Evolutionary conservation across 2,888 invertebrate genomes (phyloP).

Genomic region (Stratiomys singularior): DNA sequence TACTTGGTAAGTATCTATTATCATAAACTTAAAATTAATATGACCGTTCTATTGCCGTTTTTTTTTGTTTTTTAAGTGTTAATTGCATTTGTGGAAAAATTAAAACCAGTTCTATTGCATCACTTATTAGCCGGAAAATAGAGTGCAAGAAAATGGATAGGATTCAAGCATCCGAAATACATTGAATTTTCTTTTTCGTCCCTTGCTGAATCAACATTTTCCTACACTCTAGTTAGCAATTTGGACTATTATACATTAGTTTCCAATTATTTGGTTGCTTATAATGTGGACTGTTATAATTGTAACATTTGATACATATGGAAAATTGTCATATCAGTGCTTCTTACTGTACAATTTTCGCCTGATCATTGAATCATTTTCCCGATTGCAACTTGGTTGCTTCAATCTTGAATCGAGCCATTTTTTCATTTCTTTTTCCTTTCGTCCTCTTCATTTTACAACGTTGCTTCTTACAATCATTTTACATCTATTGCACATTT

Average conservation of each 20-base stretch:
- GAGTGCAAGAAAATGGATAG: too few species aligned
- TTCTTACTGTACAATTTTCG: not conserved
- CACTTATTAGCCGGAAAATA: too few species aligned
- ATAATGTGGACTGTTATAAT: conserved; percentile 44
- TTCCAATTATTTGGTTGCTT: not conserved
- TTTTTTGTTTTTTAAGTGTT: conserved; percentile 6
- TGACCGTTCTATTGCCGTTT: conserved; percentile 52
- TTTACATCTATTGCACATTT: not conserved
- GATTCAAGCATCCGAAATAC: not conserved
- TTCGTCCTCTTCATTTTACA: too few species aligned
- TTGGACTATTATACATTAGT: not conserved
- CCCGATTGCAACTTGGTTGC: not conserved
- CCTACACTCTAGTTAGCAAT: not conserved
- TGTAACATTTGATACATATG: conserved; percentile 40
- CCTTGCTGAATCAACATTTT: not conserved
- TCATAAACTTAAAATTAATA: conserved; percentile 51
- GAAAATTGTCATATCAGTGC: conserved; percentile 4
- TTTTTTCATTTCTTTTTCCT: not conserved
- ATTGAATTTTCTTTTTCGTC: not conserved
- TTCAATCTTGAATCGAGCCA: not conserved
- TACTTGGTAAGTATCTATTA: conserved; percentile 37
- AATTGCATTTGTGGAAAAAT: conserved; percentile 38
- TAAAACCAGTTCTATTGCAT: conserved; percentile 35
- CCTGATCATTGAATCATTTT: not conserved
- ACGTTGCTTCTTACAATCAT: too few species aligned